Percentiles rank a stretch among this genome's conserved stretches.
These are phyloP conservation scores for Saxidomus purpurata DNA, from an alignment of 1,140 invertebrate genomes.

Conservation along the genomic window DNA sequence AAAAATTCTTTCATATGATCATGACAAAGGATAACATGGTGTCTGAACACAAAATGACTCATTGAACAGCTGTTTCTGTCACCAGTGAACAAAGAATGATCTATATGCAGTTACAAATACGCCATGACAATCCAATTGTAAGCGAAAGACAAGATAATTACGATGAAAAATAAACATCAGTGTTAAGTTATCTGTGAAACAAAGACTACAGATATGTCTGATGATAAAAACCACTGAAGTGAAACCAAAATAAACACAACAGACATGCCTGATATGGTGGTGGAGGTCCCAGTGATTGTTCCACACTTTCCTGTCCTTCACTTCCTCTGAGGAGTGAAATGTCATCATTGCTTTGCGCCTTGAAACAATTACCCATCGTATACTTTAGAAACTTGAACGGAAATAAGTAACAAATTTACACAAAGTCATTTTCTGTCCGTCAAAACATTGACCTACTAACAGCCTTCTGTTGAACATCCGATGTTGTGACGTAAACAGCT, in stretches of 20 bases:
- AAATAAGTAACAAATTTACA: slow-evolving; percentile 35
- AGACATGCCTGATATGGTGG: slow-evolving; percentile 86
- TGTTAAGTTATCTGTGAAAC: too few species aligned
- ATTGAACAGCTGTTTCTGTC: background rate
- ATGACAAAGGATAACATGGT: background rate
- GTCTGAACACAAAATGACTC: slow-evolving; percentile 4
- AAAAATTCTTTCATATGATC: background rate
- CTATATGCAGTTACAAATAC: too few species aligned
- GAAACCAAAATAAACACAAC: slow-evolving; percentile 61
- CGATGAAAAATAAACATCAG: too few species aligned
- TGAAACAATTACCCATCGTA: slow-evolving; percentile 86
- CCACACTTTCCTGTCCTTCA: slow-evolving; percentile 77
- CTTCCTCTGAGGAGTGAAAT: slow-evolving; percentile 85
- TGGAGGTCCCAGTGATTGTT: slow-evolving; percentile 83
- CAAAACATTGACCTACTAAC: slow-evolving; percentile 67
- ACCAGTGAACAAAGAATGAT: too few species aligned
- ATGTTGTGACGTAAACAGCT: slow-evolving; percentile 46
- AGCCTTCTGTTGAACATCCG: background rate
- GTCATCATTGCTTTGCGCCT: slow-evolving; percentile 85
- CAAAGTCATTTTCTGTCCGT: slow-evolving; percentile 40
- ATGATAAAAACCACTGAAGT: background rate
- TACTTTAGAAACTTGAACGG: background rate
- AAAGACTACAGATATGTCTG: too few species aligned
- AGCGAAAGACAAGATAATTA: too few species aligned
- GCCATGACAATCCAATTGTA: too few species aligned